Conservation (phyloP, 2,797 vertebrate species). For the Hozukius guyotensis region DNA sequence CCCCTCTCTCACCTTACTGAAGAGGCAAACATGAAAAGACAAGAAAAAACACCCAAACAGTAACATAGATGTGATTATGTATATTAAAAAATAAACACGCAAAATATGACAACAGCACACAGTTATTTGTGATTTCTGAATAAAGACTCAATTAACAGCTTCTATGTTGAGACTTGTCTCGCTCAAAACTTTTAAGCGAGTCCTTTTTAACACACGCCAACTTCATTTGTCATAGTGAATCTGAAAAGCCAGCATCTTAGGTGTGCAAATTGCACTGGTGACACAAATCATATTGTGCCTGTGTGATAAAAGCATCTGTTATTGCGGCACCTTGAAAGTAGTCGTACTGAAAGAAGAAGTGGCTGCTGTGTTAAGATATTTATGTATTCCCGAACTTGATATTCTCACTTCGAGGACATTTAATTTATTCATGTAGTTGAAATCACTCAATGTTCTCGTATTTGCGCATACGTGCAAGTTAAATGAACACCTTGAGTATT, state of each 20-base stretch:
- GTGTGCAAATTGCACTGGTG: slow-evolving; percentile 37
- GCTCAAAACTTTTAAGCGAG: neutral
- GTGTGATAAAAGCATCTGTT: slow-evolving; percentile 12
- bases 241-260: neutral
- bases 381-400: neutral
- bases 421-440: neutral
- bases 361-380: neutral
- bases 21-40: slow-evolving; percentile 13
- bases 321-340: neutral
- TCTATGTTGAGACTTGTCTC: slow-evolving; percentile 16
- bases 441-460: neutral
- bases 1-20: neutral
- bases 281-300: neutral
- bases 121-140: slow-evolving; percentile 4
- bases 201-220: slow-evolving; percentile 17
- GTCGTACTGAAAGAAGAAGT: neutral
- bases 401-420: neutral
- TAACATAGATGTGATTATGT: slow-evolving; percentile 2
- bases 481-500: neutral
- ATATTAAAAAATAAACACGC: neutral
- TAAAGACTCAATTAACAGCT: slow-evolving; percentile 32
- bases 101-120: slow-evolving; percentile 8
- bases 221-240: neutral
- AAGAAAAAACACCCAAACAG: neutral
- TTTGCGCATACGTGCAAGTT: neutral